A percentile compares a stretch with the other conserved stretches of the same genome.
Conservation (phyloP, 1,140 invertebrate species). For the Cyphomyrmex costatus region DNA sequence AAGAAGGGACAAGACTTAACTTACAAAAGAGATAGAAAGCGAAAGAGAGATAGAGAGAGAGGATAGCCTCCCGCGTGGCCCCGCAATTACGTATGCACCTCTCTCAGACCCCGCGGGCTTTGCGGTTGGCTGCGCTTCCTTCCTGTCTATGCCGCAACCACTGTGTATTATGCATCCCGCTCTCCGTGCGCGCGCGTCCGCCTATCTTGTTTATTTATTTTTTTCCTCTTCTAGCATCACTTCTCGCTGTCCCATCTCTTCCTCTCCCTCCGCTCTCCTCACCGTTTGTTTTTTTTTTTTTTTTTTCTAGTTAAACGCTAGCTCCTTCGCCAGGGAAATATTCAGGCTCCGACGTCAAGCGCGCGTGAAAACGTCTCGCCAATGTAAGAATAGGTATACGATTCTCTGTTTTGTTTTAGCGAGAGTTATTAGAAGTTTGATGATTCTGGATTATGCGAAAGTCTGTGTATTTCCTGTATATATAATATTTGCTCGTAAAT, state of each 20-base stretch:
- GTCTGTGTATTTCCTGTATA: not conserved
- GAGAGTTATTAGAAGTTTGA: not conserved
- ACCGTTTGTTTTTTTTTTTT: not conserved
- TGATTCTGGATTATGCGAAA: not conserved
- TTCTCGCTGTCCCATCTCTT: constrained; percentile 6
- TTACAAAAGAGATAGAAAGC: constrained; percentile 5
- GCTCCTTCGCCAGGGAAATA: not conserved
- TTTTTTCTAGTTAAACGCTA: not conserved
- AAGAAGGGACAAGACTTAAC: constrained; percentile 5
- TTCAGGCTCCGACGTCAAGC: not conserved
- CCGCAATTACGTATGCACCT: constrained; percentile 84
- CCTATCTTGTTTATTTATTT: constrained; percentile 68
- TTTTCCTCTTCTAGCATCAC: constrained; percentile 39
- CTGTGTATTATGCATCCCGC: constrained; percentile 74
- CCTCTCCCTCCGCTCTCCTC: too few relatives aligned
- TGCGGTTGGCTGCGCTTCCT: constrained; percentile 86
- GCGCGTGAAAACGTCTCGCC: constrained; percentile 27
- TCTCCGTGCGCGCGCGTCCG: constrained; percentile 68
- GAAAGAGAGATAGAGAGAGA: constrained; percentile 30
- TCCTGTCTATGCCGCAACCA: constrained; percentile 84
- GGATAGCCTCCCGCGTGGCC: constrained; percentile 78
- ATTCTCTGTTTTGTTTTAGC: not conserved
- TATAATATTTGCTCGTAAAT: not conserved
- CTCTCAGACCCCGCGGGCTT: constrained; percentile 83
- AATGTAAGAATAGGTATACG: constrained; percentile 8